Conservation (phyloP, 2,797 vertebrate species). For the Ceyx erithaca region DNA sequence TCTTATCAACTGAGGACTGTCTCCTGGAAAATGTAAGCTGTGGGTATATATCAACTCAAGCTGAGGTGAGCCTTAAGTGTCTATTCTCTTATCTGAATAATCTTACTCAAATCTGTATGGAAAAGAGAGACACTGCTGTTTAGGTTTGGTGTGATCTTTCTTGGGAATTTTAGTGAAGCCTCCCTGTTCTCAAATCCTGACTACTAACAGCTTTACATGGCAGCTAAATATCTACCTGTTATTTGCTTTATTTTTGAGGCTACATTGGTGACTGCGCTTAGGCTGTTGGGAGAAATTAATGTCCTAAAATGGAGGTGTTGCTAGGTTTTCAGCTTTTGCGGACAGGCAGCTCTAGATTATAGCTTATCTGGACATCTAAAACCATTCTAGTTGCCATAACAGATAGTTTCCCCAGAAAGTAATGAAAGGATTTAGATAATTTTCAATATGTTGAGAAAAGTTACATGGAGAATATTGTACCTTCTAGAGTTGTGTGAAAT, state of each 20-base stretch:
- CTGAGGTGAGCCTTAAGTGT: neutral
- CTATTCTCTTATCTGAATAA: neutral
- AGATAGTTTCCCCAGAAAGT: neutral
- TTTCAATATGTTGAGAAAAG: neutral
- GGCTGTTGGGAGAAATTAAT: neutral
- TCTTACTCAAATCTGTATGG: neutral
- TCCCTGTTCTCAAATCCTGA: neutral
- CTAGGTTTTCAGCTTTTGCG: conserved; percentile 7
- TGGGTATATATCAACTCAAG: neutral
- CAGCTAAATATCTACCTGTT: neutral
- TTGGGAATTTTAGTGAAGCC: neutral
- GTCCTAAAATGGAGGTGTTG: neutral
- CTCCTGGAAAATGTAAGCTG: neutral
- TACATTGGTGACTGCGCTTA: neutral
- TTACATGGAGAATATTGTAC: neutral
- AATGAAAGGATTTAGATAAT: neutral
- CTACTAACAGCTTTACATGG: neutral
- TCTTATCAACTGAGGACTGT: neutral
- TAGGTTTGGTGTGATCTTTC: neutral
- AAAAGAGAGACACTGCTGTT: neutral
- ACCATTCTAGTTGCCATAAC: neutral
- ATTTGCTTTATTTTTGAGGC: neutral
- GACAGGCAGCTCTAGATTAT: neutral
- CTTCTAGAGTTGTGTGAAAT: neutral
- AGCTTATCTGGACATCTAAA: conserved; percentile 15